These are phyloP conservation scores for Eumaeus atala DNA, from an alignment of 1,140 invertebrate species.

Conservation along the genomic window DNA sequence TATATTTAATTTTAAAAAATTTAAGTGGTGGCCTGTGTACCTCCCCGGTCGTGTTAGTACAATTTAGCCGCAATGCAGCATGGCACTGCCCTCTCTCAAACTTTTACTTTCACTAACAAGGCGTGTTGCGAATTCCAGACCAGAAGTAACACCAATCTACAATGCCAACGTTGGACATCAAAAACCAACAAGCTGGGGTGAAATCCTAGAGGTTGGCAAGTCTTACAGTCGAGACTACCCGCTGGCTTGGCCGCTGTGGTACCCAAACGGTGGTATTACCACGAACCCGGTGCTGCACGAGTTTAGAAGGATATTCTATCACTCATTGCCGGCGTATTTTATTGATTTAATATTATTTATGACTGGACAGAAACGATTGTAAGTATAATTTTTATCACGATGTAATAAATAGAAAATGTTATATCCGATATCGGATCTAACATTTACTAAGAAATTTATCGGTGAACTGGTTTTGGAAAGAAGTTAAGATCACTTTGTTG, in stretches of 20 bases:
- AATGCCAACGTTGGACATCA: conserved; percentile 82
- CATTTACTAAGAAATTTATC: too few species aligned
- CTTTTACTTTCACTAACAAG: neutral
- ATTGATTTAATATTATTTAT: conserved; percentile 76
- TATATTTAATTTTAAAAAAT: too few species aligned
- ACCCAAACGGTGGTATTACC: conserved; percentile 77
- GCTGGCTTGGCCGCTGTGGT: conserved; percentile 77
- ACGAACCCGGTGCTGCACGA: conserved; percentile 73
- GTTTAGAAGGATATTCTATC: conserved; percentile 75
- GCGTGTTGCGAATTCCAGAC: conserved; percentile 52
- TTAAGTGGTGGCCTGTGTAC: too few species aligned
- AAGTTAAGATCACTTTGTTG: too few species aligned
- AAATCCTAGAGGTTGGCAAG: conserved; percentile 81
- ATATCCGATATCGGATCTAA: too few species aligned
- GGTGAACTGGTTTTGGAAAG: too few species aligned
- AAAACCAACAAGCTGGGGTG: conserved; percentile 83
- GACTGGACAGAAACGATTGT: conserved; percentile 79
- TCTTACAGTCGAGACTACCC: conserved; percentile 57
- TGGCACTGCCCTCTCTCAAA: too few species aligned
- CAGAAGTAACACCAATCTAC: conserved; percentile 79
- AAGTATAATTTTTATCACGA: conserved; percentile 35
- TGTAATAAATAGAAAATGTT: neutral
- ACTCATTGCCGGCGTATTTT: conserved; percentile 78
- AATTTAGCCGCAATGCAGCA: too few species aligned
- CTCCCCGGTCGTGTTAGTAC: too few species aligned